Conservation (phyloP, 1,140 invertebrate genomes). For the Drosophila athabasca region DNA sequence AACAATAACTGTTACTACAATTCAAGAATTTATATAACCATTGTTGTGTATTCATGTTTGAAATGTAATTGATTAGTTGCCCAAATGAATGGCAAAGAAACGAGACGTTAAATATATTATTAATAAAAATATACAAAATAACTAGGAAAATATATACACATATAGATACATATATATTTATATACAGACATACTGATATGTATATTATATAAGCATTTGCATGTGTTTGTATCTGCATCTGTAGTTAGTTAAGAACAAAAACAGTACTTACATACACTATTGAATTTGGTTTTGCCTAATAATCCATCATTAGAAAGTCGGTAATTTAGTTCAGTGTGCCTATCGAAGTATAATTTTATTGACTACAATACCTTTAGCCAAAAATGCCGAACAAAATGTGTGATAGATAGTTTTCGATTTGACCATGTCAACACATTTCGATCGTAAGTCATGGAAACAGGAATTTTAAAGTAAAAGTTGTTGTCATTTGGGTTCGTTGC, state of each 20-base stretch:
- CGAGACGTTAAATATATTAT: not conserved
- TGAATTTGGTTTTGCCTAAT: not conserved
- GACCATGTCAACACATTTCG: conserved; percentile 38
- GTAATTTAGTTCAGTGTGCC: no score
- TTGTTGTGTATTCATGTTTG: conserved; percentile 71
- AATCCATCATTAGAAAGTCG: no score
- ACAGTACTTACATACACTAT: conserved; percentile 4
- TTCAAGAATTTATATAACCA: conserved; percentile 65
- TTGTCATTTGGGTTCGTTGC: conserved; percentile 8
- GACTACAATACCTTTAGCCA: not conserved
- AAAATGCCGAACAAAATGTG: conserved; percentile 24
- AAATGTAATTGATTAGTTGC: conserved; percentile 36
- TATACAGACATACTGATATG: conserved; percentile 31
- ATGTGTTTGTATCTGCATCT: conserved; percentile 78
- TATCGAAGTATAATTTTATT: conserved; percentile 1
- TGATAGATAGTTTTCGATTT: conserved; percentile 52
- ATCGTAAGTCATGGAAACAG: conserved; percentile 58
- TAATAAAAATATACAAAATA: conserved; percentile 2
- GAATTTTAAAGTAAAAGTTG: conserved; percentile 48
- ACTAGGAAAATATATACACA: conserved; percentile 43
- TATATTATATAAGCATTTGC: conserved; percentile 55
- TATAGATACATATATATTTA: conserved; percentile 27
- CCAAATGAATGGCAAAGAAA: conserved; percentile 23
- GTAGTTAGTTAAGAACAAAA: conserved; percentile 63
- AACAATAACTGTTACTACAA: conserved; percentile 48